Conservation (phyloP, 2,888 invertebrate species). For the Noctua janthe region DNA sequence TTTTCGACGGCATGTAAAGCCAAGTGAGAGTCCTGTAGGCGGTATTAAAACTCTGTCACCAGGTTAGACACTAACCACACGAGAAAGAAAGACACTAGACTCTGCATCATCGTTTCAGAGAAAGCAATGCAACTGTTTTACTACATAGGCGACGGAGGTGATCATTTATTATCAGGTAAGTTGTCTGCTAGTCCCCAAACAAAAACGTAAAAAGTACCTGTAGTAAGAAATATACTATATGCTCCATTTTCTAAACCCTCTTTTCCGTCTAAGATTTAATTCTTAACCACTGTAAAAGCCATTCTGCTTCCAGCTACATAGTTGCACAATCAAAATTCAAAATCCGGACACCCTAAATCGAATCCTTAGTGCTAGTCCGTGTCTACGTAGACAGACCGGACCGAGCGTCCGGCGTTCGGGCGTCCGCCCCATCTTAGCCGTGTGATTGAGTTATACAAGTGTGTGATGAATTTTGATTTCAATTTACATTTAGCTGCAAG, state of each 20-base stretch:
- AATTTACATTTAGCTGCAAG: constrained; percentile 68
- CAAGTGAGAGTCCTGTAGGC: too few species aligned
- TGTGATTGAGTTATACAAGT: constrained; percentile 72
- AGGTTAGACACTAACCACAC: too few species aligned
- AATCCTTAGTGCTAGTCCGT: constrained; percentile 57
- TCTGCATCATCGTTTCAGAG: neutral
- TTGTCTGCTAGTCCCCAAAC: too few species aligned
- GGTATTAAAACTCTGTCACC: too few species aligned
- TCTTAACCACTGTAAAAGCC: constrained; percentile 4
- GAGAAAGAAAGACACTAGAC: neutral
- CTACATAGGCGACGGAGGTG: neutral
- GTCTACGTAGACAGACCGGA: constrained; percentile 47
- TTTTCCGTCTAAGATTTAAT: neutral
- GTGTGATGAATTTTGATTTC: constrained; percentile 75
- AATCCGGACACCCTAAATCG: constrained; percentile 58
- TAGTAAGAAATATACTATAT: too few species aligned
- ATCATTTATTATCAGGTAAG: neutral
- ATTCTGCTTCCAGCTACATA: constrained; percentile 16
- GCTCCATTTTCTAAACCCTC: neutral
- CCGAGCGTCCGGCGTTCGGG: constrained; percentile 37
- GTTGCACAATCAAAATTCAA: constrained; percentile 45
- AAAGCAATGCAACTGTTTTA: neutral
- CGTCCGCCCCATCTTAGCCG: constrained; percentile 61
- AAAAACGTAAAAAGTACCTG: too few species aligned
- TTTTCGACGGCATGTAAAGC: too few species aligned